These are phyloP conservation scores for Mechanitis messenoides DNA, from an alignment of 2,888 invertebrate species.

Conservation along the genomic window DNA sequence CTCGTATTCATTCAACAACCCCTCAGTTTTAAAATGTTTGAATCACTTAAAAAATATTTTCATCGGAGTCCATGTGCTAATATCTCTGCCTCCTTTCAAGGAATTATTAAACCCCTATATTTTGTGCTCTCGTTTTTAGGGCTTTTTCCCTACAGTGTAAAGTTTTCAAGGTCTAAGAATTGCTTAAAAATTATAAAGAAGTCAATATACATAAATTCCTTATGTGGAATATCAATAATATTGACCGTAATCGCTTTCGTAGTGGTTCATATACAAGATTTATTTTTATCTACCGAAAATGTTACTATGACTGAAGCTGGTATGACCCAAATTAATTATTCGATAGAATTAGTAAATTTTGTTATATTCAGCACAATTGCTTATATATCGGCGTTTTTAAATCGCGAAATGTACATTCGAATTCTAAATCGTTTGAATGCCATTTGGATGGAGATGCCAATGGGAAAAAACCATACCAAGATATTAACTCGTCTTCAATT, in stretches of 20 bases:
- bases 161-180: constrained; percentile 29
- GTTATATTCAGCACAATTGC: constrained; percentile 39
- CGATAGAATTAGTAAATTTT: constrained; percentile 45
- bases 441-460: constrained; percentile 37
- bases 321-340: constrained; percentile 55
- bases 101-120: constrained; percentile 35
- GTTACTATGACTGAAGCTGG: constrained; percentile 42
- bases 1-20: background rate
- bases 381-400: constrained; percentile 44
- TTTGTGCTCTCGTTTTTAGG: constrained; percentile 33
- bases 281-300: constrained; percentile 38
- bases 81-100: constrained; percentile 23
- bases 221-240: constrained; percentile 42
- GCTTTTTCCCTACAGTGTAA: constrained; percentile 36
- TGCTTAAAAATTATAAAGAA: constrained; percentile 39
- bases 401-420: constrained; percentile 46
- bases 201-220: constrained; percentile 50
- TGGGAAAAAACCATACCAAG: constrained; percentile 32
- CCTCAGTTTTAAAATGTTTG: constrained; percentile 23
- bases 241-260: constrained; percentile 41
- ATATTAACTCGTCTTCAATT: constrained; percentile 38
- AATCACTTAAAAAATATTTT: constrained; percentile 24
- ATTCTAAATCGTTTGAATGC: constrained; percentile 46
- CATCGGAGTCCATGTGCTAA: constrained; percentile 9
- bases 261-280: constrained; percentile 42